These are phyloP conservation scores for Parasteatoda lunata DNA, from an alignment of 2,888 invertebrate genomes.

Conservation along the genomic window DNA sequence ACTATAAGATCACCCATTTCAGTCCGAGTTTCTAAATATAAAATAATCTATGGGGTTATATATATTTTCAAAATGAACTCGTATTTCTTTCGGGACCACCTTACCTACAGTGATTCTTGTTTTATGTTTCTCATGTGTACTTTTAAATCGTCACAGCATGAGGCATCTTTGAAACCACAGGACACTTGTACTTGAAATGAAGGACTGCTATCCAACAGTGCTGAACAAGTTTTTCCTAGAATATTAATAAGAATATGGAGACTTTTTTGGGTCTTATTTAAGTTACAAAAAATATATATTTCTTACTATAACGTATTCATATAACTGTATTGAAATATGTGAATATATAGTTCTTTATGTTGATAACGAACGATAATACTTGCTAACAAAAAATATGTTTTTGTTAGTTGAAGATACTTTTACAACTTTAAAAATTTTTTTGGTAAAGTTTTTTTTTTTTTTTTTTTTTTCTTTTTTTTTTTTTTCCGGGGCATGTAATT, in stretches of 20 bases:
- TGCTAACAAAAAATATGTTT: no score
- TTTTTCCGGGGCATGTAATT: no score
- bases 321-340: no score
- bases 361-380: no score
- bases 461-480: no score
- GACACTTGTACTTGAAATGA: constrained; percentile 63
- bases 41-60: constrained; percentile 53
- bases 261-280: neutral
- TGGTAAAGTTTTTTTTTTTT: no score
- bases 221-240: constrained; percentile 51
- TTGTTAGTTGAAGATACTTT: no score
- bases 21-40: constrained; percentile 20
- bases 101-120: constrained; percentile 38
- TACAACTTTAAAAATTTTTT: no score
- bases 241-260: constrained; percentile 61
- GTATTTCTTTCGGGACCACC: constrained; percentile 54
- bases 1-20: constrained; percentile 17
- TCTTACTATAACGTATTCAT: no score
- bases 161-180: constrained; percentile 43
- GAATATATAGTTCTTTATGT: no score
- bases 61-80: constrained; percentile 46
- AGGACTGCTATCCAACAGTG: constrained; percentile 58
- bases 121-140: constrained; percentile 49
- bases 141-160: constrained; percentile 45
- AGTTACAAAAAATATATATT: no score